Evolutionary conservation across 1,140 invertebrate species (phyloP).

Genomic region (Idris sp.): DNA sequence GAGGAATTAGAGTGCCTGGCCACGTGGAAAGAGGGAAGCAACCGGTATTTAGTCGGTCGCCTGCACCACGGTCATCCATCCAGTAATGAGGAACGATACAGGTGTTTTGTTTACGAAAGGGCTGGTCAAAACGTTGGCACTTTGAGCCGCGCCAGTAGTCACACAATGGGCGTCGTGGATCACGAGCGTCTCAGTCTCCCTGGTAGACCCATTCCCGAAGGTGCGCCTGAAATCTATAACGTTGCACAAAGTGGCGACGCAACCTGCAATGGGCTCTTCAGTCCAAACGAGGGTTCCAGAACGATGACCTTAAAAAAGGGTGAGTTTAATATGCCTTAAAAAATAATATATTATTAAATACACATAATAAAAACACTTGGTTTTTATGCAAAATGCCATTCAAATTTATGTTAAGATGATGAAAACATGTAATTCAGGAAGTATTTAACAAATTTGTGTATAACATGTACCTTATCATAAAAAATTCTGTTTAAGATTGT

Average conservation of each 20-base stretch:
- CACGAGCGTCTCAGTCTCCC: conserved; percentile 68
- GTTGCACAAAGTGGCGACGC: conserved; percentile 93
- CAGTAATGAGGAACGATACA: conserved; percentile 93
- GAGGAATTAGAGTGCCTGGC: conserved; percentile 92
- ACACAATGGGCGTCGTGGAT: conserved; percentile 69
- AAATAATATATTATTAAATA: too few relatives aligned
- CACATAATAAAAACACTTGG: too few relatives aligned
- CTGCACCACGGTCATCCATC: conserved; percentile 89
- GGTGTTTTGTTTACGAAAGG: conserved; percentile 95
- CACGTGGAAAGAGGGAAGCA: conserved; percentile 93
- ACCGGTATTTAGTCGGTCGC: conserved; percentile 89
- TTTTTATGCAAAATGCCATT: too few relatives aligned
- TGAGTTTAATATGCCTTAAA: too few relatives aligned
- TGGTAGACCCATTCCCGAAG: conserved; percentile 70
- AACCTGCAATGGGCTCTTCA: conserved; percentile 91
- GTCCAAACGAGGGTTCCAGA: conserved; percentile 86
- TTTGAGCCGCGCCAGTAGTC: conserved; percentile 67
- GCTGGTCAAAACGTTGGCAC: conserved; percentile 75
- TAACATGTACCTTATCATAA: too few relatives aligned
- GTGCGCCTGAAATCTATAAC: conserved; percentile 81
- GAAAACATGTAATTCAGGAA: too few relatives aligned
- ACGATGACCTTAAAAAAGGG: conserved; percentile 86
- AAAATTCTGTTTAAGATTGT: too few relatives aligned
- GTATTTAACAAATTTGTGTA: too few relatives aligned
- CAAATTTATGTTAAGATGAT: too few relatives aligned